Evolutionary conservation across 2,113 vertebrate genomes (phyloP).

Genomic region (Pongo abelii): DNA sequence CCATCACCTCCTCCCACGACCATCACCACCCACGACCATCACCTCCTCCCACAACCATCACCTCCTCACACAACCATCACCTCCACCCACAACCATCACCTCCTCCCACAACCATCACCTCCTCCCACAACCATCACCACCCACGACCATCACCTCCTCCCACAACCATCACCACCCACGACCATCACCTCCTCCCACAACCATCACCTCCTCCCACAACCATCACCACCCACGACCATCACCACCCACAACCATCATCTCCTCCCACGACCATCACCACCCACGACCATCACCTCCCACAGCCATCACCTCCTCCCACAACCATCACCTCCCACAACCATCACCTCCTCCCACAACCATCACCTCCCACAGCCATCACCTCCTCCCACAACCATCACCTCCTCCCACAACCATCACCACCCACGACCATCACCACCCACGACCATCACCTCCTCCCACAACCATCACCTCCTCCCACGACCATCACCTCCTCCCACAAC

Average conservation of each 20-base stretch:
- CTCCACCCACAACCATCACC: neutral
- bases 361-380: neutral
- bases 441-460: no score
- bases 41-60: neutral
- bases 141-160: rapidly evolving
- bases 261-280: no score
- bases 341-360: neutral
- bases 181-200: no score
- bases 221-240: no score
- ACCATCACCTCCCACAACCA: neutral
- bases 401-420: neutral
- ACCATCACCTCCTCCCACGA: no score
- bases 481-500: neutral
- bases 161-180: rapidly evolving
- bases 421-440: no score
- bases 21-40: neutral
- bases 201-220: no score
- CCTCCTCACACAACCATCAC: neutral
- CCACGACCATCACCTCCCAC: no score
- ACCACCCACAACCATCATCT: no score
- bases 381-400: neutral
- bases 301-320: no score
- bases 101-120: no score
- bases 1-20: neutral
- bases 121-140: no score